Evolutionary conservation across 2,888 invertebrate genomes (phyloP).

Genomic region (Therioaphis trifolii): DNA sequence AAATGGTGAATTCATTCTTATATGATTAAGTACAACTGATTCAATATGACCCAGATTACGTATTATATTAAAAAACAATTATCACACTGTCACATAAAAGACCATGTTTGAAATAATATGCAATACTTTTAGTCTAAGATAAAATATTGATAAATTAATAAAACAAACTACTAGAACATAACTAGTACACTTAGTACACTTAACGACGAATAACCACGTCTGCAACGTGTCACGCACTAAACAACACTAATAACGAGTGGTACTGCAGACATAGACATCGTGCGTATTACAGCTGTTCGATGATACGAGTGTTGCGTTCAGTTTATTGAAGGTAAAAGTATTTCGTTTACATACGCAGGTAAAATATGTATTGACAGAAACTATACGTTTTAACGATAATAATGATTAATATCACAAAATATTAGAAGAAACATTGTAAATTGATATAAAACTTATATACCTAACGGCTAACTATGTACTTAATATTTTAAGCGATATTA

Average conservation of each 20-base stretch:
- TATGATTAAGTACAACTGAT: background rate
- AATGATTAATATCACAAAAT: background rate
- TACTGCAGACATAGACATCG: background rate
- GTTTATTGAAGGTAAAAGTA: slow-evolving; percentile 47
- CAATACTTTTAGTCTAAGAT: slow-evolving; percentile 8
- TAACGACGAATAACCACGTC: slow-evolving; percentile 36
- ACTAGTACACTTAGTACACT: too few relatives aligned
- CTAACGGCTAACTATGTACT: too few relatives aligned
- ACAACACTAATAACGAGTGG: slow-evolving; percentile 39
- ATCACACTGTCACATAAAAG: background rate
- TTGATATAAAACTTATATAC: too few relatives aligned
- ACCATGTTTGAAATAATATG: slow-evolving; percentile 14
- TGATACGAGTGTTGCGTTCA: slow-evolving; percentile 15
- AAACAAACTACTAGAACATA: slow-evolving; percentile 32
- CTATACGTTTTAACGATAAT: background rate
- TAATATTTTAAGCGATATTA: too few relatives aligned
- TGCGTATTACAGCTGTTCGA: slow-evolving; percentile 46
- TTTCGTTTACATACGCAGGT: slow-evolving; percentile 36
- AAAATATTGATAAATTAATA: slow-evolving; percentile 19
- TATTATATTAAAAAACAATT: background rate
- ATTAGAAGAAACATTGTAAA: too few relatives aligned
- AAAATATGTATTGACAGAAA: background rate
- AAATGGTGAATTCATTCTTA: background rate
- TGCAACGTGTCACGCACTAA: slow-evolving; percentile 56
- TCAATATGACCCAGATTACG: slow-evolving; percentile 24